Conservation (phyloP, 2,113 vertebrate species). For the human region GRCh38 chrX:103964501-103965000, state of each 20-base stretch:
- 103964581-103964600: slow-evolving; percentile 86
- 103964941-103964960: not conserved
- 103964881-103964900: not conserved
- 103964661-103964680: not conserved
- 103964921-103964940: not conserved
- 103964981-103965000: not conserved
- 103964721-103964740: not conserved
- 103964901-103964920: not conserved
- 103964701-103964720: not conserved
- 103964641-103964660: not conserved
- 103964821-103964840: not conserved
- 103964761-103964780: slow-evolving; percentile 23
- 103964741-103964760: not conserved
- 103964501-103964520: slow-evolving; percentile 43
- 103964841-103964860: slow-evolving; percentile 26
- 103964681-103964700: not conserved
- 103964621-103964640: slow-evolving; percentile 79
- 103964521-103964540: slow-evolving; percentile 94
- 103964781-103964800: not conserved
- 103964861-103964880: not conserved
- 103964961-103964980: not conserved
- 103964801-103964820: not conserved
- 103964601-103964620: slow-evolving; percentile 86
- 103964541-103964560: slow-evolving; percentile 90
- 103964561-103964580: slow-evolving; percentile 87